phyloP scores from a whole-genome alignment of 2,113 vertebrate species.

The Euleptes europaea region DNA sequence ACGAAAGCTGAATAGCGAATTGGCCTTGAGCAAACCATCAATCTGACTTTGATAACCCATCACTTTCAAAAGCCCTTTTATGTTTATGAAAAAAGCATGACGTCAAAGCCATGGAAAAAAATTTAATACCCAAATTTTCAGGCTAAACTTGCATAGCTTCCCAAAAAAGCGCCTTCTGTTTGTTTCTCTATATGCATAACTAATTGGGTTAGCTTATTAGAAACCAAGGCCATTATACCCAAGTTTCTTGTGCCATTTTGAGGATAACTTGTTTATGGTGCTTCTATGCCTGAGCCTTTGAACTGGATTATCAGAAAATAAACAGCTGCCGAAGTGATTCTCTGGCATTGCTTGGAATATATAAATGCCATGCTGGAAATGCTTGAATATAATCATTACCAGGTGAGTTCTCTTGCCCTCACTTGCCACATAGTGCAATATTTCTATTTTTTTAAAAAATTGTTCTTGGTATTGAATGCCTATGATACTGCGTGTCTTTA shows the following conservation, averaged over 20 bases:
- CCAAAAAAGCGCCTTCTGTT: constrained; percentile 76
- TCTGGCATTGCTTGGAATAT: constrained; percentile 49
- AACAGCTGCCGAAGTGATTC: constrained; percentile 27
- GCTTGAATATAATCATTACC: constrained; percentile 96
- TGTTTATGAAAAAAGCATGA: constrained; percentile 84
- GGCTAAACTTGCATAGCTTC: constrained; percentile 77
- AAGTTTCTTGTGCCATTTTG: constrained; percentile 65
- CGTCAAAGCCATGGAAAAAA: constrained; percentile 86
- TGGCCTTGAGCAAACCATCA: constrained; percentile 89
- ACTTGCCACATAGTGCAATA: neutral
- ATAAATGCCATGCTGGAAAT: constrained; percentile 89
- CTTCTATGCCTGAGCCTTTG: constrained; percentile 49
- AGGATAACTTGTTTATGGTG: constrained; percentile 68
- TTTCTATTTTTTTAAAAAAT: neutral
- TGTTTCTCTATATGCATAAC: constrained; percentile 86
- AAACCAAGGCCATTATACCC: constrained; percentile 73
- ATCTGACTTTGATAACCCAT: constrained; percentile 87
- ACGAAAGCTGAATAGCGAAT: constrained; percentile 95
- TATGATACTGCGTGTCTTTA: neutral
- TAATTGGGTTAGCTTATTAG: constrained; percentile 85
- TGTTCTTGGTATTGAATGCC: neutral
- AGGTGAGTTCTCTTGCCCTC: constrained; percentile 80
- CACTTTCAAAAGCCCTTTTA: constrained; percentile 89
- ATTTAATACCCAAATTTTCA: constrained; percentile 85
- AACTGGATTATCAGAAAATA: constrained; percentile 54